A percentile compares a stretch with the other conserved stretches of the same genome.
Conservation (phyloP, 2,888 invertebrate species). For the Drosophila prostipennis region DNA sequence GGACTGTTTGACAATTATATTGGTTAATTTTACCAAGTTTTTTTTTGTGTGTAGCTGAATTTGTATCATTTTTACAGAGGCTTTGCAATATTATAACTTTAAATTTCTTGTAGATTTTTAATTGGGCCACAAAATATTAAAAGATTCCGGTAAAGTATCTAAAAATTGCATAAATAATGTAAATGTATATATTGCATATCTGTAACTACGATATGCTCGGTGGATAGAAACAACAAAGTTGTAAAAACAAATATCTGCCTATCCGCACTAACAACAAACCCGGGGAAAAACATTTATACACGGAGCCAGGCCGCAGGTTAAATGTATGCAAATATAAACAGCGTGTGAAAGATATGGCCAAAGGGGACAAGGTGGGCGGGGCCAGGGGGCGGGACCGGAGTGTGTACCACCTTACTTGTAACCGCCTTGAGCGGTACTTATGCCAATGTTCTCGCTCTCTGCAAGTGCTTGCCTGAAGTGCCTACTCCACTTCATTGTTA, state of each 20-base stretch:
- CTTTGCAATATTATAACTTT: too few species aligned
- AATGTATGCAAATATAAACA: constrained; percentile 78
- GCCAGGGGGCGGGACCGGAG: not conserved
- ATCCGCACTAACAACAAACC: constrained; percentile 36
- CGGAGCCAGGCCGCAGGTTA: constrained; percentile 66
- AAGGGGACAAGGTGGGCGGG: constrained; percentile 8
- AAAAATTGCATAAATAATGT: constrained; percentile 3
- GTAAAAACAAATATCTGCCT: constrained; percentile 64
- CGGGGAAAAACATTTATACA: constrained; percentile 33
- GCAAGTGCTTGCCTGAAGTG: constrained; percentile 53
- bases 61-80: too few species aligned
- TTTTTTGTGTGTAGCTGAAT: too few species aligned
- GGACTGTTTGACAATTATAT: too few species aligned
- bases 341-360: constrained; percentile 63
- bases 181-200: not conserved
- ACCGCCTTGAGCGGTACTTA: constrained; percentile 68
- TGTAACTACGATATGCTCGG: constrained; percentile 16
- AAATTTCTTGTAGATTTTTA: not conserved
- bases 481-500: constrained; percentile 67
- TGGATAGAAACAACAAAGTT: constrained; percentile 51
- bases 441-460: constrained; percentile 66
- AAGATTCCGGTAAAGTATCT: too few species aligned
- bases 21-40: too few species aligned
- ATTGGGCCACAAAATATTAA: not conserved
- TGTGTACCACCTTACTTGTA: constrained; percentile 45